Base-by-base conservation (phyloP, 1,140 invertebrate genomes). In the Carcinoscorpius rotundicauda region DNA sequence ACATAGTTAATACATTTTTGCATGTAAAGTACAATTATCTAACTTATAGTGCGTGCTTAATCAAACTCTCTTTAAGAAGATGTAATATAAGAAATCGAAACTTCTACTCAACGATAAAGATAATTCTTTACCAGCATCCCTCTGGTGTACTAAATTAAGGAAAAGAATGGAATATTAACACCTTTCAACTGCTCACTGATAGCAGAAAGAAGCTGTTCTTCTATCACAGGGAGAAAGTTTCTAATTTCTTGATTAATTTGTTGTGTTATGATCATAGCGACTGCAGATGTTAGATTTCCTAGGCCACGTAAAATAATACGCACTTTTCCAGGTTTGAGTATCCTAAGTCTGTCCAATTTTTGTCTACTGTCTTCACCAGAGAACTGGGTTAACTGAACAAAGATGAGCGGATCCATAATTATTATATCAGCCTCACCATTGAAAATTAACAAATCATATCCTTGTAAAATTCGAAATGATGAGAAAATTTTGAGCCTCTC, bases 391-490 rank as follows among this genome's bases (percentile, higher is more conserved):
- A 73, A 65, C 53, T 73, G 72, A 4, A 73, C 66, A 11, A 72
- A 70, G 0, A 67, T 64, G 6, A 71, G 68, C 3, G 71, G 56
- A 56, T 66, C 65, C 48, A 58, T 65, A 29, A 73, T 55, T 6
- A 66, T 62, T 29, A 72, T 64, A 51, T 73, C 72, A 6, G 70
- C 64, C 9, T 73, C 72, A n/a, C 72, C 72, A 58, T 73, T 70
- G 57, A 73, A 73, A 10, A 73, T 60, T 10, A 73, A 67, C 52
- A 66, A 63, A 52, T 68, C 60, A 61, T 70, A 73, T 50, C 72
- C 72, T 29, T 73, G 68, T 3, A 73, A 67, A 3, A 72, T 70
- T 53, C 71, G 62, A 58, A 71, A 73, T 52, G 71, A 71, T 11
- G 69, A 53, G 10, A 51, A 63, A 4, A 73, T 62, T 53, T 66